phyloP scores from a whole-genome alignment of 2,888 invertebrate species.

The Chouioia cunea region DNA sequence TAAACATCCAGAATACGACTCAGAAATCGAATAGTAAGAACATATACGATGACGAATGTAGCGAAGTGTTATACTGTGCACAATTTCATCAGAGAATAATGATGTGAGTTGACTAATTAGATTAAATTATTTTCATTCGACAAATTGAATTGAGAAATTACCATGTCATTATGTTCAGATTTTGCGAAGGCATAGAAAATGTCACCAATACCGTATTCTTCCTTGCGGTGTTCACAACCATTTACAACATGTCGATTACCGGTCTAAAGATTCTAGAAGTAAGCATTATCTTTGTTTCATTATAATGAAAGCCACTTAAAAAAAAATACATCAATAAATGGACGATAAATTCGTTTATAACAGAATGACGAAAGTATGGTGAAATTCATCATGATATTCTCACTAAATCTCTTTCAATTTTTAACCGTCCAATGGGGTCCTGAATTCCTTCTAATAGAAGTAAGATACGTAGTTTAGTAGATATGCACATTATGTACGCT shows the following conservation, averaged over 20 bases:
- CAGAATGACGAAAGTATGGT: slow-evolving; percentile 8
- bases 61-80: background rate
- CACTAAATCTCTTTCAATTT: slow-evolving; percentile 20
- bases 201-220: background rate
- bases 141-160: too few relatives aligned
- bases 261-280: slow-evolving; percentile 20
- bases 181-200: background rate
- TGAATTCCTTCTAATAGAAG: slow-evolving; percentile 25
- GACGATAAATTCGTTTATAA: background rate
- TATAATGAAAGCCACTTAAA: background rate
- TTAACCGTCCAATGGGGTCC: slow-evolving; percentile 35
- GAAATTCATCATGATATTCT: background rate
- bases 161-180: too few relatives aligned
- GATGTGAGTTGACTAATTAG: background rate
- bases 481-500: background rate
- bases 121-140: too few relatives aligned
- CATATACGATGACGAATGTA: background rate
- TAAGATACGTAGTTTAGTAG: background rate
- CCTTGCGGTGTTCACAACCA: background rate
- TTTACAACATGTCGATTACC: slow-evolving; percentile 11
- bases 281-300: slow-evolving; percentile 8
- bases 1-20: background rate
- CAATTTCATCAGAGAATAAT: slow-evolving; percentile 23
- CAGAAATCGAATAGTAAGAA: background rate
- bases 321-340: background rate